Evolutionary conservation across 2,113 vertebrate species (phyloP).

Genomic region (Austrofundulus limnaeus): DNA sequence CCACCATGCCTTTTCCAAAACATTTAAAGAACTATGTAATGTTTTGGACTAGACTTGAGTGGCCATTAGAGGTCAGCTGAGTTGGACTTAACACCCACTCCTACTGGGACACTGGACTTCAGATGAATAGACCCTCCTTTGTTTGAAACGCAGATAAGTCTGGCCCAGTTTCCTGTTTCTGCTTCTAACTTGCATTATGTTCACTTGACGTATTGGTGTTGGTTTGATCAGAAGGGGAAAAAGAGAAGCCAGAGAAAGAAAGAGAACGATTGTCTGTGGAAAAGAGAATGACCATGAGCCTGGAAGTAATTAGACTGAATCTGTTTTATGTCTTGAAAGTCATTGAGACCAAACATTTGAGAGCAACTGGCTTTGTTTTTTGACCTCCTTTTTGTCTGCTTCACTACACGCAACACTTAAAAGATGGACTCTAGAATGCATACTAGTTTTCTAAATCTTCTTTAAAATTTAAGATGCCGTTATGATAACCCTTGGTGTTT

Average conservation of each 20-base stretch:
- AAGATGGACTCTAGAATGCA: background rate
- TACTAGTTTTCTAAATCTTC: background rate
- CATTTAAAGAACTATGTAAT: conserved; percentile 13
- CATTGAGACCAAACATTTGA: conserved; percentile 14
- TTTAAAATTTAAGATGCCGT: conserved; percentile 18
- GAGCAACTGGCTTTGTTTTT: conserved; percentile 10
- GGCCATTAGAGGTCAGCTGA: conserved; percentile 21
- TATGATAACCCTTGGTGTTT: conserved; percentile 22
- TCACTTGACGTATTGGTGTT: background rate
- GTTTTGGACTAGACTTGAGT: conserved; percentile 8
- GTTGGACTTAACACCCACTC: conserved; percentile 25
- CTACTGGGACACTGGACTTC: conserved; percentile 18
- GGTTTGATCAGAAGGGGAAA: background rate
- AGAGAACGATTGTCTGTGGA: conserved; percentile 16
- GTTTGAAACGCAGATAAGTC: background rate
- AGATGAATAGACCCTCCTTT: conserved; percentile 3
- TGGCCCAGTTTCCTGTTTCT: conserved; percentile 6
- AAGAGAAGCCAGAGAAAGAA: background rate
- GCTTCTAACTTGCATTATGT: conserved; percentile 7
- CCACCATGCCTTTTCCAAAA: conserved; percentile 4
- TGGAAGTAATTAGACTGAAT: conserved; percentile 34
- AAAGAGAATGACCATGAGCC: conserved; percentile 30
- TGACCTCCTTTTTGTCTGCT: conserved; percentile 8
- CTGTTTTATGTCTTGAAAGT: conserved; percentile 25
- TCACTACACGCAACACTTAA: conserved; percentile 14